phyloP scores from a whole-genome alignment of 2,113 vertebrate genomes.

The Cyanistes caeruleus region DNA sequence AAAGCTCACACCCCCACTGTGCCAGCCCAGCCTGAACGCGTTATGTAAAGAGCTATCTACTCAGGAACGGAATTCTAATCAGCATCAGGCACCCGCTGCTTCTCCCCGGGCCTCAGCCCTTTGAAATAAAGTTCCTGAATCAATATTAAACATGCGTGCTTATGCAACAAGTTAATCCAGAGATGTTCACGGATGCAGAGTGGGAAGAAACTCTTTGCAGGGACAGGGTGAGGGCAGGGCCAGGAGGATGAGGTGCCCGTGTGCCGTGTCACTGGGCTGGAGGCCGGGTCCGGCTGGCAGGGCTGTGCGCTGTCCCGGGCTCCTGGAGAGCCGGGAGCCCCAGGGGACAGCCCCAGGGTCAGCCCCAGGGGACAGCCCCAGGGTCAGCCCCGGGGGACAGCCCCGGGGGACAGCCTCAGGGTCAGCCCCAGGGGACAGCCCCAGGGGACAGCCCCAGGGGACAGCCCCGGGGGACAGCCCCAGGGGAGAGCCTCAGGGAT shows the following conservation, averaged over 20 bases:
- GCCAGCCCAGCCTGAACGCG: background rate
- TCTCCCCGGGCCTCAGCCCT: background rate
- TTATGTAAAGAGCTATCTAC: background rate
- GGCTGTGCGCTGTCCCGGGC: background rate
- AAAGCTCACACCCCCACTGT: background rate
- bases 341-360: accelerated
- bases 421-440: no score
- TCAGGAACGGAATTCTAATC: background rate
- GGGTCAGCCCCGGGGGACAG: background rate
- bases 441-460: no score
- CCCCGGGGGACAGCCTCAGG: background rate
- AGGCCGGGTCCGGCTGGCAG: background rate
- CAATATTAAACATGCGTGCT: background rate
- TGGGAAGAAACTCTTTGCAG: accelerated
- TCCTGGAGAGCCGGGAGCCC: background rate
- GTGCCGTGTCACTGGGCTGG: accelerated
- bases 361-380: background rate
- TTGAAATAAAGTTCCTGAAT: background rate
- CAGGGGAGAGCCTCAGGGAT: no score
- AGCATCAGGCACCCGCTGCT: background rate
- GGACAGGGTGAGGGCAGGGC: background rate
- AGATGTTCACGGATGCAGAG: background rate
- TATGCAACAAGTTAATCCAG: background rate
- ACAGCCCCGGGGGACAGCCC: no score
- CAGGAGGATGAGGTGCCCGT: background rate